Percentiles rank a stretch among this genome's conserved stretches.
phyloP scores from a whole-genome alignment of 2,797 vertebrate species.

The Ispidina lecontei region DNA sequence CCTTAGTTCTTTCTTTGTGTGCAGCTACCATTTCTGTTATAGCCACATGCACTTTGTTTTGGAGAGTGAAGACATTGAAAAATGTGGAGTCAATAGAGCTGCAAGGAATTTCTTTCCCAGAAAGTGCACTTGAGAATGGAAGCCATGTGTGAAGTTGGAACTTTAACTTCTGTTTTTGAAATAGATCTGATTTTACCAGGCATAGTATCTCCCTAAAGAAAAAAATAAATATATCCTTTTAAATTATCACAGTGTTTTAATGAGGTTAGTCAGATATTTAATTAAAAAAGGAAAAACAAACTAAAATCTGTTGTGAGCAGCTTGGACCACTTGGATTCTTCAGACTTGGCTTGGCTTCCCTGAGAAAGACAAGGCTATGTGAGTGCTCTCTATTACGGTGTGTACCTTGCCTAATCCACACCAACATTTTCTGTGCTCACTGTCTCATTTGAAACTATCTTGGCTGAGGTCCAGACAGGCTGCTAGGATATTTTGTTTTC shows the following conservation, averaged over 20 bases:
- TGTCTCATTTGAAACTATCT: background rate
- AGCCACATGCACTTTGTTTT: background rate
- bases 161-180: background rate
- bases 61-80: background rate
- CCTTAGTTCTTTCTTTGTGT: background rate
- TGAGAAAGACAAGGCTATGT: background rate
- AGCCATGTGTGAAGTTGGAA: constrained; percentile 40
- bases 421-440: background rate
- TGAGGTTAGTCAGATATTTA: background rate
- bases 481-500: background rate
- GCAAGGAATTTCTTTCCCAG: constrained; percentile 10
- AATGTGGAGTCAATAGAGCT: background rate
- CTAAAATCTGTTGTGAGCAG: background rate
- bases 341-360: background rate
- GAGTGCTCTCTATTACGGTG: background rate
- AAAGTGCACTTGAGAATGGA: constrained; percentile 22
- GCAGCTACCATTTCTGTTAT: background rate
- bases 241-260: background rate
- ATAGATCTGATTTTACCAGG: background rate
- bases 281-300: background rate
- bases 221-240: background rate
- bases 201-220: background rate
- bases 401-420: background rate
- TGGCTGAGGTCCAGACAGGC: background rate
- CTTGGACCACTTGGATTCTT: background rate